Evolutionary conservation across 2,113 vertebrate species (phyloP).

Genomic region (Leptosomus discolor): DNA sequence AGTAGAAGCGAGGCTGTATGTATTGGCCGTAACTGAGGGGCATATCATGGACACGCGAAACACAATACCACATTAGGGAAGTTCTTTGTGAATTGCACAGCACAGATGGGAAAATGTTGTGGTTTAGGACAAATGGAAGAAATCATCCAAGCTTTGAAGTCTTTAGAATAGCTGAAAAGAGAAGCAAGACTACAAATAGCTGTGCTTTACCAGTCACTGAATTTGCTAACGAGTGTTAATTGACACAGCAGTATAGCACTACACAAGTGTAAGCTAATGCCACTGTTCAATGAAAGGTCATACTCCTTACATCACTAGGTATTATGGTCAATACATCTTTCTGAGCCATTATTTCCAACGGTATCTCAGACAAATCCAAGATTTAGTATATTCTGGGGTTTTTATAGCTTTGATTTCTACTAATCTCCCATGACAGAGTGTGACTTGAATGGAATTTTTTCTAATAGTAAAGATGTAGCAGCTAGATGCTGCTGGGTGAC

Average conservation of each 20-base stretch:
- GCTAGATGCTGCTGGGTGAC: background rate
- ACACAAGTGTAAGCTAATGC: accelerated
- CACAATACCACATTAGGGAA: background rate
- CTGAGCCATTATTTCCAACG: background rate
- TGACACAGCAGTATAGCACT: background rate
- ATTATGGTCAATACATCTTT: background rate
- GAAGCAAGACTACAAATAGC: background rate
- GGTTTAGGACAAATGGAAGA: background rate
- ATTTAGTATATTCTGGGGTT: background rate
- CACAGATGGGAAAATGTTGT: background rate
- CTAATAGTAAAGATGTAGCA: background rate
- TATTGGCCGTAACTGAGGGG: background rate
- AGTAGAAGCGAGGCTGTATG: background rate
- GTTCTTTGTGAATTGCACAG: background rate
- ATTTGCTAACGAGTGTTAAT: background rate
- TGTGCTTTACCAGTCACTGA: background rate
- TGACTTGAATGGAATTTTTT: background rate
- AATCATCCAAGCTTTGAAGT: background rate
- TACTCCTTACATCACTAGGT: background rate
- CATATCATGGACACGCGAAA: accelerated
- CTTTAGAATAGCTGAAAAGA: background rate
- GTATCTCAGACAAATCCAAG: background rate
- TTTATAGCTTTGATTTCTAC: background rate
- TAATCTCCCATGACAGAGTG: background rate
- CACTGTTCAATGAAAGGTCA: background rate